Conservation (phyloP, 2,113 vertebrate species). For the Lagopus leucura region DNA sequence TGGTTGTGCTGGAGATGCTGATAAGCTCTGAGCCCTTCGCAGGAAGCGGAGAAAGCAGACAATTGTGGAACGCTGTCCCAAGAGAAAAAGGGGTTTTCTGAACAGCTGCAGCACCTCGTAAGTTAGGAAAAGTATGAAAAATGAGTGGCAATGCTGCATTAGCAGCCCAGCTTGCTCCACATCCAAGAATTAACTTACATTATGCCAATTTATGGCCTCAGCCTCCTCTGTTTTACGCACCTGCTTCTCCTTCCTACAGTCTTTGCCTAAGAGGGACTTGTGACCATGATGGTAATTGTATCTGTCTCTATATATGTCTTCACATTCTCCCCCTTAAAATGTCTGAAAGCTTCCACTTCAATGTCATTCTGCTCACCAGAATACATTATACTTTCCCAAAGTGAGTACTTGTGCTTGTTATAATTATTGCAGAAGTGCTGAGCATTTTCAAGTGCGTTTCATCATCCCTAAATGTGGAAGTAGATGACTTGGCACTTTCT, state of each 20-base stretch:
- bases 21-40: background rate
- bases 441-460: conserved; percentile 62
- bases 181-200: background rate
- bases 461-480: conserved; percentile 71
- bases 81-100: background rate
- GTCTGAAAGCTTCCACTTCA: conserved; percentile 59
- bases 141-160: background rate
- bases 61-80: background rate
- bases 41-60: background rate
- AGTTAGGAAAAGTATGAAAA: background rate
- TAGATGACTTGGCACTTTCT: conserved; percentile 65
- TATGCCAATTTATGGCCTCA: background rate
- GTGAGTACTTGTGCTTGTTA: conserved; percentile 55
- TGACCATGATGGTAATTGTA: conserved; percentile 46
- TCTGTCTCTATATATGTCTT: conserved; percentile 27
- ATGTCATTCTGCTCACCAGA: conserved; percentile 53
- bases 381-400: conserved; percentile 64
- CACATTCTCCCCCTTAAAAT: conserved; percentile 55
- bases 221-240: background rate
- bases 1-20: background rate
- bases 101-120: background rate
- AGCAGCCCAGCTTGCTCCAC: background rate
- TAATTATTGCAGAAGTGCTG: conserved; percentile 66
- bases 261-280: conserved; percentile 29
- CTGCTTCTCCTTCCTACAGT: conserved; percentile 39